Percentiles rank a stretch among this genome's conserved stretches.
These are phyloP conservation scores for Neopipo cinnamomea DNA, from an alignment of 2,113 vertebrate genomes.

Conservation along the genomic window DNA sequence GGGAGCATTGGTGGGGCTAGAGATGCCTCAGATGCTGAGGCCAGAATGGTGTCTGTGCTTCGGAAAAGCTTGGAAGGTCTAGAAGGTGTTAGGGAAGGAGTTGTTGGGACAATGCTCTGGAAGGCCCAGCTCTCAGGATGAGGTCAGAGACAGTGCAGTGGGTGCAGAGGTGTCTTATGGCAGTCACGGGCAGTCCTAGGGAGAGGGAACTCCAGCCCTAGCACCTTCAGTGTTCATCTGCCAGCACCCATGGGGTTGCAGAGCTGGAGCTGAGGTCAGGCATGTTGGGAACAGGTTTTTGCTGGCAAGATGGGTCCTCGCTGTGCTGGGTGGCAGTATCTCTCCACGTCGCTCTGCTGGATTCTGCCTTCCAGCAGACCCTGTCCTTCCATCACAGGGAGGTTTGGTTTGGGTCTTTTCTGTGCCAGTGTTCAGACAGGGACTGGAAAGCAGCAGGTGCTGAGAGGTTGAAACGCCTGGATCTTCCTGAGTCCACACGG, in stretches of 20 bases:
- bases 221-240: background rate
- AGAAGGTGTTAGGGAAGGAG: background rate
- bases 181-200: background rate
- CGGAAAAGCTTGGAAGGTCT: background rate
- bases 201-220: background rate
- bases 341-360: accelerated
- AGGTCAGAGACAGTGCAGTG: background rate
- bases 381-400: background rate
- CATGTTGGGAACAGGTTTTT: background rate
- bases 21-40: background rate
- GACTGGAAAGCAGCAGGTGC: background rate
- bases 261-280: background rate
- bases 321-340: background rate
- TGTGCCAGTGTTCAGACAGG: accelerated
- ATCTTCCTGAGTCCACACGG: background rate
- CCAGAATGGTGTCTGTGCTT: accelerated
- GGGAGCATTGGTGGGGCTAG: background rate
- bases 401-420: background rate
- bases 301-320: accelerated
- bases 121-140: accelerated
- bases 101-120: accelerated
- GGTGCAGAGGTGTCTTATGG: background rate
- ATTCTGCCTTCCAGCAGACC: background rate
- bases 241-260: background rate
- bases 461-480: background rate